Conservation (phyloP, 2,888 invertebrate genomes). For the Crematogaster levior region DNA sequence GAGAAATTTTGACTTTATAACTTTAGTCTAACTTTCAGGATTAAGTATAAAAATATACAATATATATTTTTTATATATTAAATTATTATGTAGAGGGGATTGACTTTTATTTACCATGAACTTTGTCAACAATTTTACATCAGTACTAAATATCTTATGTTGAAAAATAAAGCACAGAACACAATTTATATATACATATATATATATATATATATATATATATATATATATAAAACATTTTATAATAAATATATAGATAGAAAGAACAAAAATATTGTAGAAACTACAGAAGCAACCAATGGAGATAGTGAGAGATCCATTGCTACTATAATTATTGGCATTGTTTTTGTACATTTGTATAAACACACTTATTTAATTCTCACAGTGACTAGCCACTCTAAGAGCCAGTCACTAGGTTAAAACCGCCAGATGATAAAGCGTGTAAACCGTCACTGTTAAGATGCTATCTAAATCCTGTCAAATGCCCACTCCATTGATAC, state of each 20-base stretch:
- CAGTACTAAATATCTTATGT: not conserved
- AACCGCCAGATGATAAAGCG: constrained; percentile 70
- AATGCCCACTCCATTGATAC: constrained; percentile 80
- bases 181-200: not conserved
- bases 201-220: not conserved
- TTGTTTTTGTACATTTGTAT: constrained; percentile 50
- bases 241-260: not conserved
- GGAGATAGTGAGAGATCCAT: not conserved
- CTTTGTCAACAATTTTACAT: not conserved
- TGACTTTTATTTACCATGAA: not conserved
- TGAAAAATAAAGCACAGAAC: not conserved
- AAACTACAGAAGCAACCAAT: not conserved
- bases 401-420: constrained; percentile 64
- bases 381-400: constrained; percentile 72
- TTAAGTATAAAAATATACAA: not conserved
- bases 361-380: constrained; percentile 58
- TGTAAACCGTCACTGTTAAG: constrained; percentile 75
- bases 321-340: constrained; percentile 6
- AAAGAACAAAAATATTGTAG: not conserved
- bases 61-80: not conserved
- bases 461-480: constrained; percentile 83
- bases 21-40: not conserved
- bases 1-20: not conserved
- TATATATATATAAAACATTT: not conserved
- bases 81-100: not conserved